Conservation (phyloP, 2,113 vertebrate species). For the Scopus umbretta region DNA sequence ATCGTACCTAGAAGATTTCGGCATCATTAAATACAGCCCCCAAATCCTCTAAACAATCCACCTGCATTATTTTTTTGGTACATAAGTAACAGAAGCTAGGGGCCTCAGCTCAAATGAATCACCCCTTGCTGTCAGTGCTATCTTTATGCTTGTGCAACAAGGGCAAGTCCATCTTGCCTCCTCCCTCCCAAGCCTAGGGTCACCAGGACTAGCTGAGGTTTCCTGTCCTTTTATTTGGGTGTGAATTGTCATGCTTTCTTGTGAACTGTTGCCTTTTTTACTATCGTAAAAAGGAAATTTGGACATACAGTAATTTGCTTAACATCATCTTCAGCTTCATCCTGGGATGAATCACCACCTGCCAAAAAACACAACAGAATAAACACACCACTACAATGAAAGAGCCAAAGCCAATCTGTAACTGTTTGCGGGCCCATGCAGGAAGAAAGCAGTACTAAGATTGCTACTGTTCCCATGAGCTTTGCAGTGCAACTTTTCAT, state of each 20-base stretch:
- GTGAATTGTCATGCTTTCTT: neutral
- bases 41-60: neutral
- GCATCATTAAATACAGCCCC: neutral
- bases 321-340: conserved; percentile 93
- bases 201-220: neutral
- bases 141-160: neutral
- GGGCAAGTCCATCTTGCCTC: neutral
- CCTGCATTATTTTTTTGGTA: neutral
- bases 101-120: neutral
- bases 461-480: neutral
- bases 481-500: neutral
- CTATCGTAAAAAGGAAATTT: neutral
- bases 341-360: conserved; percentile 97
- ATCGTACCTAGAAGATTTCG: conserved; percentile 81
- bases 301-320: conserved; percentile 92
- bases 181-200: neutral
- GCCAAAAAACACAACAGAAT: neutral
- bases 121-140: neutral
- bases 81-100: neutral
- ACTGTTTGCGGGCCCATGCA: neutral
- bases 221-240: neutral
- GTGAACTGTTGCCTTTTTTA: neutral
- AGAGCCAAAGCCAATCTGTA: neutral
- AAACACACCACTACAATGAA: neutral
- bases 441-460: neutral